These are phyloP conservation scores for Garra rufa DNA, from an alignment of 2,113 vertebrate species.

Conservation along the genomic window DNA sequence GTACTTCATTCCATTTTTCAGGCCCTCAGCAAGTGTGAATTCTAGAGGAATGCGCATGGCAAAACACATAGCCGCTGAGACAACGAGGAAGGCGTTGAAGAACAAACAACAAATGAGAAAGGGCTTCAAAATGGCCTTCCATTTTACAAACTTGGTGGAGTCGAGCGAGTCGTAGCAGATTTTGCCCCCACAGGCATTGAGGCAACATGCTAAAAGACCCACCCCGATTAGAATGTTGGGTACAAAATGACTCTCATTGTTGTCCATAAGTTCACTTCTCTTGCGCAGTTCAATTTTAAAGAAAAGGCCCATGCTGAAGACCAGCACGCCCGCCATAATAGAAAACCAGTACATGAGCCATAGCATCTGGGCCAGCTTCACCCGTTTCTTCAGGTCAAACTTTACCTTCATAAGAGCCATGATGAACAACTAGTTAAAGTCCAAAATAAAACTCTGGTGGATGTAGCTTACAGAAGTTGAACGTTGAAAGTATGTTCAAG, in stretches of 20 bases:
- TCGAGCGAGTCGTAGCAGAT: constrained; percentile 97
- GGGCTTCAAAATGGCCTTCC: constrained; percentile 87
- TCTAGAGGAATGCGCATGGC: constrained; percentile 88
- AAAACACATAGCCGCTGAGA: constrained; percentile 85
- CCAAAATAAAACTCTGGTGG: background rate
- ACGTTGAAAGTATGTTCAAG: constrained; percentile 60
- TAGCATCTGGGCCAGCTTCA: constrained; percentile 93
- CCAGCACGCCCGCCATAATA: constrained; percentile 86
- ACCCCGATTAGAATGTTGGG: constrained; percentile 92
- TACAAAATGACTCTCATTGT: constrained; percentile 94
- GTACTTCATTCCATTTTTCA: constrained; percentile 90
- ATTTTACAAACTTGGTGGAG: constrained; percentile 86
- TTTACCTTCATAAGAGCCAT: constrained; percentile 94
- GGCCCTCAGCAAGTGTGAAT: constrained; percentile 86
- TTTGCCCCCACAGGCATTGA: constrained; percentile 91
- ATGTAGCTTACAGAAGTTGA: background rate
- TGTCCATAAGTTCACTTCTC: constrained; percentile 95
- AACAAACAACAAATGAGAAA: constrained; percentile 84
- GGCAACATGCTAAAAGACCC: constrained; percentile 84
- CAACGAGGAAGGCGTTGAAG: constrained; percentile 82
- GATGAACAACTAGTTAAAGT: constrained; percentile 49
- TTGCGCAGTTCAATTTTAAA: constrained; percentile 96
- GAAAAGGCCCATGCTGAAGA: constrained; percentile 93
- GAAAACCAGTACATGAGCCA: constrained; percentile 99
- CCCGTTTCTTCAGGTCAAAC: constrained; percentile 92